Evolutionary conservation across 2,888 invertebrate species (phyloP).

Genomic region (Plemyria rubiginata): DNA sequence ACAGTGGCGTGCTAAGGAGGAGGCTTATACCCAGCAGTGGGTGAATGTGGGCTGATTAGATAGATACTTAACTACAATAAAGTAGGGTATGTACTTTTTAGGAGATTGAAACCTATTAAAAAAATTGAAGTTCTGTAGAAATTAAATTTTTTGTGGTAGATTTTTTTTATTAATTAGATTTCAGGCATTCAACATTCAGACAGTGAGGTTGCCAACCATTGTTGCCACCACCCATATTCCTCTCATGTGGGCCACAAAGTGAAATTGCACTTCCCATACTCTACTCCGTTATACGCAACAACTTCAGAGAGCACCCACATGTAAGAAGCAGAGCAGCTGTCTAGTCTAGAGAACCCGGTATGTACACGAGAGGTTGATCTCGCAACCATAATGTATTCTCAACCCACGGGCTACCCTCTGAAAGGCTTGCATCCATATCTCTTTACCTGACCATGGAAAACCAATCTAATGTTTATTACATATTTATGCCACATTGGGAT

Average conservation of each 20-base stretch:
- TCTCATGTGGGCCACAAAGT: slow-evolving; percentile 64
- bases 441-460: slow-evolving; percentile 31
- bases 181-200: slow-evolving; percentile 34
- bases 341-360: slow-evolving; percentile 79
- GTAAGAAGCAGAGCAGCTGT: slow-evolving; percentile 59
- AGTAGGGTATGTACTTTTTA: too few relatives aligned
- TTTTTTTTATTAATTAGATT: background rate
- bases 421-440: slow-evolving; percentile 58
- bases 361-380: slow-evolving; percentile 64
- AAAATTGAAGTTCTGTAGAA: too few relatives aligned
- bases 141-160: background rate
- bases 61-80: too few relatives aligned
- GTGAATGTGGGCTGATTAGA: too few relatives aligned
- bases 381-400: slow-evolving; percentile 76
- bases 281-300: slow-evolving; percentile 52
- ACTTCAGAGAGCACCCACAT: slow-evolving; percentile 66
- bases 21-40: too few relatives aligned
- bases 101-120: too few relatives aligned
- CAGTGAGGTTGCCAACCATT: slow-evolving; percentile 65
- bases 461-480: slow-evolving; percentile 9
- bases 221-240: slow-evolving; percentile 66
- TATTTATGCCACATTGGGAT: slow-evolving; percentile 17
- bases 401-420: slow-evolving; percentile 65
- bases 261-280: slow-evolving; percentile 62
- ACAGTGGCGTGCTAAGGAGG: too few relatives aligned